A percentile compares a stretch with the other conserved stretches of the same genome.
These are phyloP conservation scores for Arenaria interpres DNA, from an alignment of 2,113 vertebrate species.

Conservation along the genomic window DNA sequence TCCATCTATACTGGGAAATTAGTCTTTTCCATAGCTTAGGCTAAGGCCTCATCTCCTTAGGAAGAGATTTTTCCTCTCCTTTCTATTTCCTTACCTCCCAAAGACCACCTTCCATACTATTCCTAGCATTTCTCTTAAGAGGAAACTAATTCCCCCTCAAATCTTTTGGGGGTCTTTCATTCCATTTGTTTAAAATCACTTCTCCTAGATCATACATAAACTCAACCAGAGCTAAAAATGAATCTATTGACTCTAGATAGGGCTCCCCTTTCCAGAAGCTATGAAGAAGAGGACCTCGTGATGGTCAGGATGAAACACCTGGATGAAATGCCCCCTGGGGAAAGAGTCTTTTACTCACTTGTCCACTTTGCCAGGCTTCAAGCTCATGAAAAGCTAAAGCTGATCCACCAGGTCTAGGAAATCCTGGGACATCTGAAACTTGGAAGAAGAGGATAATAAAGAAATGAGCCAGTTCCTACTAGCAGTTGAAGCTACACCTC, in stretches of 20 bases:
- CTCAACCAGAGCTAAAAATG: neutral
- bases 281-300: neutral
- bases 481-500: neutral
- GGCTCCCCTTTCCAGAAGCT: neutral
- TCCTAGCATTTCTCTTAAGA: neutral
- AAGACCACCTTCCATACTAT: neutral
- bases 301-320: neutral
- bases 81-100: neutral
- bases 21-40: neutral
- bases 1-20: neutral
- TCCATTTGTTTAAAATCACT: neutral
- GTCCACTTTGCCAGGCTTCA: neutral
- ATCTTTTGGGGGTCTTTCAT: neutral
- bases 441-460: neutral
- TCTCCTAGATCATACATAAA: neutral
- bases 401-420: neutral
- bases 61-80: neutral
- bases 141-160: neutral
- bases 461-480: neutral
- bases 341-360: neutral
- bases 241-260: neutral
- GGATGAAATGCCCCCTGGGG: neutral
- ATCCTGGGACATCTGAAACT: neutral
- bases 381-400: neutral
- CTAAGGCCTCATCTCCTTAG: neutral